Conservation (phyloP, 2,888 invertebrate genomes). For the Drosophila emarginata region DNA sequence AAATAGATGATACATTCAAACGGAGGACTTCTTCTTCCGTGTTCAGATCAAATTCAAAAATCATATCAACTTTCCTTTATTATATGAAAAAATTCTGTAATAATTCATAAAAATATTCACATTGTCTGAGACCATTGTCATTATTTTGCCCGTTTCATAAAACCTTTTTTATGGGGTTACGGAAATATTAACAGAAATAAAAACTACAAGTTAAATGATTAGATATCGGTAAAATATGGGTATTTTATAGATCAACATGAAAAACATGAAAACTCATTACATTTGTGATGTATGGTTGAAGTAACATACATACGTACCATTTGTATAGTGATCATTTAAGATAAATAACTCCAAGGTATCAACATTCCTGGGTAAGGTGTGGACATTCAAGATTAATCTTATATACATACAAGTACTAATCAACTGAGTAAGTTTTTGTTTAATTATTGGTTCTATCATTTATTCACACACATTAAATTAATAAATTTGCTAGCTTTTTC, state of each 20-base stretch:
- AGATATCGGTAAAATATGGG: not conserved
- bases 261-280: not conserved
- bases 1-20: not conserved
- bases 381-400: constrained; percentile 45
- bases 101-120: too few species aligned
- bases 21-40: not conserved
- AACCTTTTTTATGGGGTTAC: too few species aligned
- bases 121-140: too few species aligned
- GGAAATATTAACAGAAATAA: too few species aligned
- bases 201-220: not conserved
- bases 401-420: constrained; percentile 24
- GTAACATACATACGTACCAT: not conserved
- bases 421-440: constrained; percentile 61
- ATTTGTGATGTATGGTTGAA: not conserved
- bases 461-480: not conserved
- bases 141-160: too few species aligned
- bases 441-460: constrained; percentile 11
- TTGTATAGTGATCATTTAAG: not conserved
- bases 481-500: not conserved
- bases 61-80: too few species aligned
- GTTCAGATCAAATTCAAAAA: not conserved
- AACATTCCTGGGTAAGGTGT: constrained; percentile 21
- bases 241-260: not conserved
- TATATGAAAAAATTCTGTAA: too few species aligned
- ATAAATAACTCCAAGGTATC: constrained; percentile 3